Percentiles rank a stretch among this genome's conserved stretches.
These are phyloP conservation scores for Stenolophus ochropezus DNA, from an alignment of 2,888 invertebrate species.

Conservation along the genomic window DNA sequence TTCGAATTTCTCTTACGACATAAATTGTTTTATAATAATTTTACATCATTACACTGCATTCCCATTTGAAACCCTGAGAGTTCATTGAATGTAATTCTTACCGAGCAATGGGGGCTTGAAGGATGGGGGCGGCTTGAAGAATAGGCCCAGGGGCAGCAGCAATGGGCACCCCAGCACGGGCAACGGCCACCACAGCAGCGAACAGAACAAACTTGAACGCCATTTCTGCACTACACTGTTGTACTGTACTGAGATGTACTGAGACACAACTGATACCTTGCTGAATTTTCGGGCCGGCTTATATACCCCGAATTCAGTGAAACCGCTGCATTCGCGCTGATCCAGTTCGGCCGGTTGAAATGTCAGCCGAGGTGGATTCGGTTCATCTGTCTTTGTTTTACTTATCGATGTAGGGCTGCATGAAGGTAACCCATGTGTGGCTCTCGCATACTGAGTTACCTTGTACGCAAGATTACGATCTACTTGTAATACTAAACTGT, in stretches of 20 bases:
- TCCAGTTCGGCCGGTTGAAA: conserved; percentile 46
- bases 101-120: conserved; percentile 22
- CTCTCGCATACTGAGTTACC: background rate
- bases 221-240: conserved; percentile 48
- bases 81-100: background rate
- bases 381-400: conserved; percentile 52
- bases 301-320: conserved; percentile 52
- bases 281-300: conserved; percentile 33
- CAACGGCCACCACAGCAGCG: conserved; percentile 63
- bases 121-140: conserved; percentile 21
- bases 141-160: conserved; percentile 20
- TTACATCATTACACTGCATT: too few relatives aligned
- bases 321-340: conserved; percentile 36
- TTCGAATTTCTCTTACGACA: too few relatives aligned
- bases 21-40: too few relatives aligned
- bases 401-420: conserved; percentile 11
- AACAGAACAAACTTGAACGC: conserved; percentile 59
- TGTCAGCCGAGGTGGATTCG: conserved; percentile 25
- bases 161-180: conserved; percentile 65
- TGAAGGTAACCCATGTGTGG: conserved; percentile 27
- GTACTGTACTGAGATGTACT: conserved; percentile 25
- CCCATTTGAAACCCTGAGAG: too few relatives aligned
- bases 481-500: background rate
- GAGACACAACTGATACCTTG: conserved; percentile 42
- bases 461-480: background rate